Base-by-base conservation (phyloP, 2,797 vertebrate species). In the Euthynnus affinis region DNA sequence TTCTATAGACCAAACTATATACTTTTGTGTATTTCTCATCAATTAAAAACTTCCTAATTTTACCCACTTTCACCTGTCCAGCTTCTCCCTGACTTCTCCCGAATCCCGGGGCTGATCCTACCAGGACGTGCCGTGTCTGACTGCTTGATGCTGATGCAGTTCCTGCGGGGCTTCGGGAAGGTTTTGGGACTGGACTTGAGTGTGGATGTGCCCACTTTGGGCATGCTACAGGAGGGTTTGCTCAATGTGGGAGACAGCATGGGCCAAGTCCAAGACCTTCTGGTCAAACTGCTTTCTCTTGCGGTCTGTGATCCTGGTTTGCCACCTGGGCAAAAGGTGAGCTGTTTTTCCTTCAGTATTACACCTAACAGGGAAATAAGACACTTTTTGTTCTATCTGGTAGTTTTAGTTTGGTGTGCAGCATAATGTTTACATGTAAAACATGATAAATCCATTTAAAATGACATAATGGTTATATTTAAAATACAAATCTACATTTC, bases 81-180 rank as follows among this genome's bases (percentile, higher is more conserved):
- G 98, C 94, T 97, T 91, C 96, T 99, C 74, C 98, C 98, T 65
- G 96, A 98, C 61, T 95, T 99, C 85, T 96, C 95, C 81, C 96
- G 97, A 64, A 98, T 99, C 82, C 97, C 97, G 1, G 98, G 98
- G 52, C 96, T 99, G 69, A 96, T 99, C 88, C 95, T 99, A 1
- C 96, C 97, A 9, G 98, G 98, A 76, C 94, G 92, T 64, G 96
- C 98, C 0, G 99, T 99, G 92, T 97, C 98, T 0, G 95, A 99
- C 87, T 99, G 98, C 86, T 94, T 99, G 88, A 99, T 99, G 98
- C 96, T 99, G 87, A 97, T 99, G 84, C 98, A 99, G 93, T 99
- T 99, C 93, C 93, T 99, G 89, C 93, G 96, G 56, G 98, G 98
- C 86, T 99, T 99, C 2, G 98, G 98, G 72, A 99, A 98, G 92